These are phyloP conservation scores for Drosophila atripex DNA, from an alignment of 2,888 invertebrate genomes.

Conservation along the genomic window DNA sequence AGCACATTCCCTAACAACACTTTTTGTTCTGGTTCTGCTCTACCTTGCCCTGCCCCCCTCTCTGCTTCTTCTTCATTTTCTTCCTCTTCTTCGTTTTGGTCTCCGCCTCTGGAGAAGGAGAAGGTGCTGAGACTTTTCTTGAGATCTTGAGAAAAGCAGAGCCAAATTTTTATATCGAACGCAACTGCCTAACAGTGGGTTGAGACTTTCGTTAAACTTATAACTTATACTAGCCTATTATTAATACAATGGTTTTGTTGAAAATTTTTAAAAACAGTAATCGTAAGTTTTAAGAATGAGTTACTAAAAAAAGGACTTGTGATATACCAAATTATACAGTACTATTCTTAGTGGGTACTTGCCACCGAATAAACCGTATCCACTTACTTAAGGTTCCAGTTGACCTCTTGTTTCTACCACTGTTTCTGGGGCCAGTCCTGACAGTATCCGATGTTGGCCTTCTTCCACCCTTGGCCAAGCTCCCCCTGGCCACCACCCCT, in stretches of 20 bases:
- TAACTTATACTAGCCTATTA: too few relatives aligned
- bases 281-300: too few relatives aligned
- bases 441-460: constrained; percentile 16
- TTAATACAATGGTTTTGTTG: too few relatives aligned
- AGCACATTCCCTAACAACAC: constrained; percentile 71
- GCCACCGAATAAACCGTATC: background rate
- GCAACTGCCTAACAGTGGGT: constrained; percentile 43
- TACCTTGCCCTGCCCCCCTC: background rate
- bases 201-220: too few relatives aligned
- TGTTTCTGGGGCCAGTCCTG: constrained; percentile 20
- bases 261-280: background rate
- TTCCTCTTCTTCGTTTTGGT: constrained; percentile 3
- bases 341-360: background rate
- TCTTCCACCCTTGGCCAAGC: constrained; percentile 4
- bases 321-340: too few relatives aligned
- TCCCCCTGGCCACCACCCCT: background rate
- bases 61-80: background rate
- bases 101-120: constrained; percentile 2
- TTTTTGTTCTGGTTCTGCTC: constrained; percentile 21
- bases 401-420: constrained; percentile 16
- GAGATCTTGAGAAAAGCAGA: constrained; percentile 49
- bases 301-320: too few relatives aligned
- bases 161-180: constrained; percentile 63
- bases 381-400: background rate
- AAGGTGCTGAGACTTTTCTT: constrained; percentile 71